These are phyloP conservation scores for Gasteruption jaculator DNA, from an alignment of 2,888 invertebrate species.

Conservation along the genomic window DNA sequence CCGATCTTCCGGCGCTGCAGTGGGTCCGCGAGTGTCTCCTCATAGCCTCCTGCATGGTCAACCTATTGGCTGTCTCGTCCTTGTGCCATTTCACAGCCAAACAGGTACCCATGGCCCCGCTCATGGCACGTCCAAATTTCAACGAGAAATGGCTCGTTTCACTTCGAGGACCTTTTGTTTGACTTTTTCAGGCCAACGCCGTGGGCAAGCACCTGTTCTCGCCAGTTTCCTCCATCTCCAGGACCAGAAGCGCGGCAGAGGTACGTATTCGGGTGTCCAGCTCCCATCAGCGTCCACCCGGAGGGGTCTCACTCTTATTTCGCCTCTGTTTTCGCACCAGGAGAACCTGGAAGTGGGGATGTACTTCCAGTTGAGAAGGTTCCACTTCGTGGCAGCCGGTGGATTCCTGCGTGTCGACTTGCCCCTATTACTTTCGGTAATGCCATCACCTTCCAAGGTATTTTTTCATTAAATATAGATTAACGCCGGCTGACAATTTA, in stretches of 20 bases:
- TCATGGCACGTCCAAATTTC: constrained; percentile 19
- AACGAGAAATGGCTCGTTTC: too few species aligned
- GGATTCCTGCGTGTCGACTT: constrained; percentile 32
- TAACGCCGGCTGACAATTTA: not conserved
- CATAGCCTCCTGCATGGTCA: constrained; percentile 21
- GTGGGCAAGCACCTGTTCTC: constrained; percentile 24
- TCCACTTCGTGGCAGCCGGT: constrained; percentile 26
- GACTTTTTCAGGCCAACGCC: constrained; percentile 21
- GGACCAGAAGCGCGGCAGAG: constrained; percentile 19
- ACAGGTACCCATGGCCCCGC: constrained; percentile 21
- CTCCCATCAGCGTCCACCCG: not conserved
- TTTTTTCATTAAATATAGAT: not conserved
- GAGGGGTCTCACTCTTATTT: not conserved
- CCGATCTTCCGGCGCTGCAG: constrained; percentile 7
- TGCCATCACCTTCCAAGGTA: constrained; percentile 9
- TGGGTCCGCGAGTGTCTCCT: constrained; percentile 26
- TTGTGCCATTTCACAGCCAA: constrained; percentile 29
- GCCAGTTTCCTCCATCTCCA: constrained; percentile 18
- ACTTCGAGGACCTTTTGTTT: too few species aligned
- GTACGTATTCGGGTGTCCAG: constrained; percentile 9
- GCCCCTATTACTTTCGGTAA: constrained; percentile 31
- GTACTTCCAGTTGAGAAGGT: constrained; percentile 29
- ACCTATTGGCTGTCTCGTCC: constrained; percentile 26
- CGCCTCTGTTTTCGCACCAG: constrained; percentile 17
- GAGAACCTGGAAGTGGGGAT: constrained; percentile 29